Evolutionary conservation across 1,140 invertebrate genomes (phyloP).

Genomic region (Heliothis virescens): DNA sequence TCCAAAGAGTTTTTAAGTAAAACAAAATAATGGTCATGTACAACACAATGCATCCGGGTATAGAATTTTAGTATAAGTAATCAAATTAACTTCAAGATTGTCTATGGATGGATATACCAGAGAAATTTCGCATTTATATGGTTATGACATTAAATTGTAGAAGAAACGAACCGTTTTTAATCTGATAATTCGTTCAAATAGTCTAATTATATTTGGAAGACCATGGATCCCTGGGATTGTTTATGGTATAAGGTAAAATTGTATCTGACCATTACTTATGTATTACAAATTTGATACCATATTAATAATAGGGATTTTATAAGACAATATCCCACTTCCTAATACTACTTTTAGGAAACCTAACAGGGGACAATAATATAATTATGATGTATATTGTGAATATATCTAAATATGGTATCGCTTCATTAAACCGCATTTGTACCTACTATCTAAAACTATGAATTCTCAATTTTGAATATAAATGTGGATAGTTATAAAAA

Average conservation of each 20-base stretch:
- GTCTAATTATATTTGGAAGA: conserved; percentile 61
- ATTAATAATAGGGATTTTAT: conserved; percentile 70
- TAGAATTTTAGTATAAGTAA: conserved; percentile 9
- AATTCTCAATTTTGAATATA: conserved; percentile 65
- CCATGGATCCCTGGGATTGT: conserved; percentile 54
- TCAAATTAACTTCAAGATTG: conserved; percentile 15
- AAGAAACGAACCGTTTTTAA: conserved; percentile 3
- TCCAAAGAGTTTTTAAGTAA: conserved; percentile 61
- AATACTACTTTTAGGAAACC: conserved; percentile 51
- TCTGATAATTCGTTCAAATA: conserved; percentile 51
- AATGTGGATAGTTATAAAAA: conserved; percentile 82
- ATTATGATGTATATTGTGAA: conserved; percentile 42
- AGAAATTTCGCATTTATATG: conserved; percentile 8
- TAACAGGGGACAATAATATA: conserved; percentile 49
- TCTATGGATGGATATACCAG: conserved; percentile 2
- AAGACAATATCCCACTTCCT: conserved; percentile 41
- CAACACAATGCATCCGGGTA: conserved; percentile 52
- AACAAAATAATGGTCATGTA: conserved; percentile 66
- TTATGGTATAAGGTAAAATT: conserved; percentile 51
- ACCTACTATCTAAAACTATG: conserved; percentile 59
- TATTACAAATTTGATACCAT: conserved; percentile 69
- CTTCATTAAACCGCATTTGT: conserved; percentile 59
- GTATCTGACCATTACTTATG: conserved; percentile 69
- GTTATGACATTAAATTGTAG: not conserved
- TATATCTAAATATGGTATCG: conserved; percentile 60